Evolutionary conservation across 2,888 invertebrate genomes (phyloP), one percentile per base, ranked within the genome.

Genomic region (Drosophila pseudotalamancana): DNA sequence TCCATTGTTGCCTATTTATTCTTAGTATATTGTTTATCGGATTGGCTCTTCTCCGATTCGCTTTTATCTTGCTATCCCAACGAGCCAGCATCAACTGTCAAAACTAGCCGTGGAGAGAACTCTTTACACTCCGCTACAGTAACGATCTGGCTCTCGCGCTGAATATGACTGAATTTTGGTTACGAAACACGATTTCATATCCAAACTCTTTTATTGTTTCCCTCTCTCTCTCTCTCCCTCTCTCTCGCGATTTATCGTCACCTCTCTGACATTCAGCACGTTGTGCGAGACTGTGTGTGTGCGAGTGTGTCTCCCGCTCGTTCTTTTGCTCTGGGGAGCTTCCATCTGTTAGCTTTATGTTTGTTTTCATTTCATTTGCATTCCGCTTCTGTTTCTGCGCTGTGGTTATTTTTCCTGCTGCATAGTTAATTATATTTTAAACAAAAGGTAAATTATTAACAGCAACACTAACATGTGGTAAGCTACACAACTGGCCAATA

Each of bases 291-390:
- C n/a, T n/a, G 25, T 25, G 11, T 16, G 16, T 14, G 12, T 12
- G 4, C 1, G 12, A 9, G 14, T 19, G 1, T 14, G 14, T 5
- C 23, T 45, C n/a, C 25, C 14, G 14, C 50, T 85, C n/a, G n/a
- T n/a, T n/a, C n/a, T n/a, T n/a, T n/a, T n/a, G n/a, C 81, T 80
- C 87, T 80, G 59, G 87, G 84, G 84, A 87, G 68, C 77, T 66
- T 84, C 19, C 73, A 76, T 76, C 70, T 72, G 72, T 64, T 48
- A 55, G 11, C 56, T 67, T 31, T 42, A 54, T 59, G 35, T 72
- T 66, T 63, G 60, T 46, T 56, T 54, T 59, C 57, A 42, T 55
- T 64, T 39, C 35, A 53, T 60, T 75, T 65, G 39, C 61, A 46
- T 60, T 57, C 37, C 29, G 45, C 43, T 50, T 42, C 40, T n/a